Evolutionary conservation across 2,797 vertebrate genomes (phyloP).

Genomic region (Coccyzus lansbergi): DNA sequence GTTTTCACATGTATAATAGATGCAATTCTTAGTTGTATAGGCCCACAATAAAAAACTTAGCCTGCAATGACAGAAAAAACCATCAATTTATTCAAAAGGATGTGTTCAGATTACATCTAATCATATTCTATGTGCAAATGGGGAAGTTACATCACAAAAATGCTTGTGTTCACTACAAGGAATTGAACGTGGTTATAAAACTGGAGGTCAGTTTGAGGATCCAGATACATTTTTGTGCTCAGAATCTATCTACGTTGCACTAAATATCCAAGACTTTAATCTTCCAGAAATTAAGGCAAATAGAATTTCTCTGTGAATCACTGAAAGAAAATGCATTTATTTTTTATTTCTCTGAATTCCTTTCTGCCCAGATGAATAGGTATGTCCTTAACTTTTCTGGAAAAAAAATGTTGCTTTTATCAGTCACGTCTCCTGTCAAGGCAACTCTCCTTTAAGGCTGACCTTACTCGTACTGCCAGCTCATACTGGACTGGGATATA

Average conservation of each 20-base stretch:
- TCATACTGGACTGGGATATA: background rate
- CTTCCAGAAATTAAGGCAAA: background rate
- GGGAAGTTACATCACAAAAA: background rate
- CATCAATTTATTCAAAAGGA: background rate
- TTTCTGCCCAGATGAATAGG: background rate
- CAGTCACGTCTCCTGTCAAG: background rate
- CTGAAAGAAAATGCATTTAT: background rate
- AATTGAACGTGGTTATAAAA: background rate
- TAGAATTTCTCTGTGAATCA: background rate
- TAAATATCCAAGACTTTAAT: background rate
- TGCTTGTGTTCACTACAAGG: background rate
- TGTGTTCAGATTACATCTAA: background rate
- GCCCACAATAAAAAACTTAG: background rate
- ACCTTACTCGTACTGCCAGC: background rate
- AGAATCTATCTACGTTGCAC: background rate
- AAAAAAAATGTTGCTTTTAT: background rate
- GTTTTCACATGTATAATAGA: background rate
- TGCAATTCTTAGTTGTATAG: background rate
- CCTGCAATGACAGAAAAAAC: background rate
- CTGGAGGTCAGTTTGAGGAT: background rate
- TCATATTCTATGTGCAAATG: background rate
- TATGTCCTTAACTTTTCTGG: background rate
- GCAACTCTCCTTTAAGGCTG: background rate
- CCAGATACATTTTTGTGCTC: background rate
- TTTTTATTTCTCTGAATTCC: background rate